These are phyloP conservation scores for Sphaerodactylus townsendi DNA, from an alignment of 2,113 vertebrate species.

Conservation along the genomic window DNA sequence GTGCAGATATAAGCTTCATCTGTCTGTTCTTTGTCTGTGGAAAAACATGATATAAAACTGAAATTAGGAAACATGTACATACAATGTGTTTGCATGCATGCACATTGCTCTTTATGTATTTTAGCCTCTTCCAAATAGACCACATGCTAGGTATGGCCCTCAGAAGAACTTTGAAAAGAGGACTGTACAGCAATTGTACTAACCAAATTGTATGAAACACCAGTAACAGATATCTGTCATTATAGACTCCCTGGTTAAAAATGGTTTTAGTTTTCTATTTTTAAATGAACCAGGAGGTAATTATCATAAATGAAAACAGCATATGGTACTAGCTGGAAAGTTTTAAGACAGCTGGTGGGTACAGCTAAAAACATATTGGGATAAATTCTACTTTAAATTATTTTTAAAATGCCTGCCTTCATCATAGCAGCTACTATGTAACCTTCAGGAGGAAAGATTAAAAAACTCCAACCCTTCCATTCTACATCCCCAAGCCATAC, in stretches of 20 bases:
- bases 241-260: slow-evolving; percentile 40
- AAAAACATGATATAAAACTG: too few relatives aligned
- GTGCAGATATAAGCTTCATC: neutral
- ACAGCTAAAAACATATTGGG: slow-evolving; percentile 29
- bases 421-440: neutral
- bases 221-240: neutral
- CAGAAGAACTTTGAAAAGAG: neutral
- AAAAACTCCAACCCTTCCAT: neutral
- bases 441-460: neutral
- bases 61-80: too few relatives aligned
- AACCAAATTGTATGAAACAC: neutral
- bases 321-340: slow-evolving; percentile 37
- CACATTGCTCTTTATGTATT: too few relatives aligned
- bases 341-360: slow-evolving; percentile 49
- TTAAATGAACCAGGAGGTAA: slow-evolving; percentile 27
- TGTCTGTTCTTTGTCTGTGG: too few relatives aligned
- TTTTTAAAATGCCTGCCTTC: slow-evolving; percentile 19
- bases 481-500: neutral
- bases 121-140: too few relatives aligned
- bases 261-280: slow-evolving; percentile 29
- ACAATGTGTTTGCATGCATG: too few relatives aligned
- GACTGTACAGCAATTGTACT: slow-evolving; percentile 22
- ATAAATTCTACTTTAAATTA: slow-evolving; percentile 45
- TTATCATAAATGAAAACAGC: slow-evolving; percentile 53
- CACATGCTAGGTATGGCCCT: neutral